Percentiles rank a stretch among this genome's conserved stretches.
Conservation (phyloP, 35 echinoderm and acorn worm species). For the Lytechinus pictus region DNA sequence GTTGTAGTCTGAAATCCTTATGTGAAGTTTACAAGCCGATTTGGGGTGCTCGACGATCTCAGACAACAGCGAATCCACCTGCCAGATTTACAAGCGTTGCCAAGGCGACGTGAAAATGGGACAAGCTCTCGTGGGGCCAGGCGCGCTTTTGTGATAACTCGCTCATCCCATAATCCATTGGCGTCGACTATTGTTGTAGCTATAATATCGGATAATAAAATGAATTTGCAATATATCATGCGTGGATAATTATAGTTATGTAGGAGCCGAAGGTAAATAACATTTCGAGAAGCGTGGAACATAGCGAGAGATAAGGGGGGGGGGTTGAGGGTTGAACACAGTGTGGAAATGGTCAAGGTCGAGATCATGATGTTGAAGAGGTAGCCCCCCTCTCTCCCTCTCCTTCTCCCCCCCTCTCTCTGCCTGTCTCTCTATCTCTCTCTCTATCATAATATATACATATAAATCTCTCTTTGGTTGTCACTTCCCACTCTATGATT, state of each 20-base stretch:
- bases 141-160: not conserved
- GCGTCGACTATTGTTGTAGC: not conserved
- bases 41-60: not conserved
- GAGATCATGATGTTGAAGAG: not conserved
- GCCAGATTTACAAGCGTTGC: constrained; percentile 8
- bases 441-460: too few species aligned
- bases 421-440: too few species aligned
- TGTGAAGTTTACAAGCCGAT: not conserved
- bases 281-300: not conserved
- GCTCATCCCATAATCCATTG: not conserved
- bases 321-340: too few species aligned
- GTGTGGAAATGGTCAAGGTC: not conserved
- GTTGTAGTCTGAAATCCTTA: not conserved
- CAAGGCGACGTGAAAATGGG: not conserved
- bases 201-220: not conserved
- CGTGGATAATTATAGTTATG: not conserved
- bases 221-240: not conserved
- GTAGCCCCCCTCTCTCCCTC: too few species aligned
- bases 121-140: not conserved
- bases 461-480: too few species aligned
- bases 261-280: too few species aligned
- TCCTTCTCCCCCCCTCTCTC: too few species aligned
- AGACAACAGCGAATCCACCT: not conserved
- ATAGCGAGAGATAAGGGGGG: not conserved
- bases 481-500: too few species aligned